Evolutionary conservation across 2,113 vertebrate species (phyloP), one percentile per base, ranked within the genome.

Genomic region (Rousettus leschenaultii): DNA sequence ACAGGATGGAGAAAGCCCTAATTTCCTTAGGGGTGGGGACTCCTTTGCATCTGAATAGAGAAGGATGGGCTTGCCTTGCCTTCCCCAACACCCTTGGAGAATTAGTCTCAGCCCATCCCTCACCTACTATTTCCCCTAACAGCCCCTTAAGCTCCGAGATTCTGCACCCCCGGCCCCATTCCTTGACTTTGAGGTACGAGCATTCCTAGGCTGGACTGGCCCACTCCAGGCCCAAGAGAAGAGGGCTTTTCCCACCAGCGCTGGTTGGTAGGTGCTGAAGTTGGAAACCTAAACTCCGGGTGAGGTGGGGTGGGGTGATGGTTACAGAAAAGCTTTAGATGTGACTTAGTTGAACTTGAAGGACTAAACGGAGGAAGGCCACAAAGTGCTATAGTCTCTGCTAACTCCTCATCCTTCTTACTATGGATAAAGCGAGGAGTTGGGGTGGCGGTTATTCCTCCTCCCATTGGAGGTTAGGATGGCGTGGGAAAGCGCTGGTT

Each of bases 401-500:
- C 48, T 24, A 65, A 28, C 19, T 53, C 86, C 66, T 35, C 22
- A n/a, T 7, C 79, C 90, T 78, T 48, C 71, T 53, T 16, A 61
- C 77, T 71, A 26, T 18, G 5, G 43, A 71, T 55, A 75, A 63
- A 9, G 45, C 80, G 55, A 51, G 59, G 74, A 82, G 92, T 59
- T 83, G 92, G 93, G 96, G 97, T 85, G 97, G 83, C 86, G 91
- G 96, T 96, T 94, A 77, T 66, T 65, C 75, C 84, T 88, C 77
- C 87, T 95, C 96, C 93, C 91, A 2, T 5, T 55, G 94, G 85
- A 87, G 96, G 96, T 94, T 94, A 96, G 96, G 48, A 92, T 91
- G 97, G 97, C 97, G 97, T 97, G 97, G 97, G 97, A 97, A 97
- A 98, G 93, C 94, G 66, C 93, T 71, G 33, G 80, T 78, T 96